Percentiles rank a stretch among this genome's conserved stretches.
Evolutionary conservation across 2,888 invertebrate genomes (phyloP).

Genomic region (Agrotis clavis): DNA sequence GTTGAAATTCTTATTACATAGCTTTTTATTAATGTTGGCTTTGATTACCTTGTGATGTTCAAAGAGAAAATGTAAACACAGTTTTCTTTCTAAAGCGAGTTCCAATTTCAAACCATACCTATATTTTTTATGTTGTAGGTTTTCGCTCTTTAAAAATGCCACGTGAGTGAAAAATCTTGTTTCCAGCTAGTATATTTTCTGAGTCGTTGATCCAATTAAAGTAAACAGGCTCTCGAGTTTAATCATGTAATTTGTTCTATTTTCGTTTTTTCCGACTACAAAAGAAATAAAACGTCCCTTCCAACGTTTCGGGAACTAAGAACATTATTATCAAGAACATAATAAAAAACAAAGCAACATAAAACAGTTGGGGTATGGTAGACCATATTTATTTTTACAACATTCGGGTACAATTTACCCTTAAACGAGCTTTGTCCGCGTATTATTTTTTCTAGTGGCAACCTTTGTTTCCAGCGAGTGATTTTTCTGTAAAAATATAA

Average conservation of each 20-base stretch:
- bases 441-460: slow-evolving; percentile 27
- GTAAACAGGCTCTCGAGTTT: background rate
- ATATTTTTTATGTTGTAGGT: too few relatives aligned
- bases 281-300: too few relatives aligned
- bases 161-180: background rate
- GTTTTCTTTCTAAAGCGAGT: background rate
- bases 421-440: slow-evolving; percentile 26
- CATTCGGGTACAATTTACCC: slow-evolving; percentile 12
- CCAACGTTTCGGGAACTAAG: background rate
- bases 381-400: slow-evolving; percentile 21
- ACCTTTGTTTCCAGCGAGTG: slow-evolving; percentile 43
- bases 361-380: background rate
- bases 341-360: slow-evolving; percentile 12
- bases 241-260: background rate
- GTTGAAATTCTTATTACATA: slow-evolving; percentile 18
- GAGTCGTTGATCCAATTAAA: background rate
- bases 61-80: slow-evolving; percentile 25
- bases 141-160: background rate
- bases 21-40: slow-evolving; percentile 28
- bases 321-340: slow-evolving; percentile 9
- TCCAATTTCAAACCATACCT: background rate
- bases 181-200: background rate
- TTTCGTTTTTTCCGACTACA: too few relatives aligned
- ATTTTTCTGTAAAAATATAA: slow-evolving; percentile 52
- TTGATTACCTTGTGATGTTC: slow-evolving; percentile 25